Percentiles rank a stretch among this genome's conserved stretches.
Evolutionary conservation across 2,888 invertebrate genomes (phyloP).

Genomic region (Bombylius major): DNA sequence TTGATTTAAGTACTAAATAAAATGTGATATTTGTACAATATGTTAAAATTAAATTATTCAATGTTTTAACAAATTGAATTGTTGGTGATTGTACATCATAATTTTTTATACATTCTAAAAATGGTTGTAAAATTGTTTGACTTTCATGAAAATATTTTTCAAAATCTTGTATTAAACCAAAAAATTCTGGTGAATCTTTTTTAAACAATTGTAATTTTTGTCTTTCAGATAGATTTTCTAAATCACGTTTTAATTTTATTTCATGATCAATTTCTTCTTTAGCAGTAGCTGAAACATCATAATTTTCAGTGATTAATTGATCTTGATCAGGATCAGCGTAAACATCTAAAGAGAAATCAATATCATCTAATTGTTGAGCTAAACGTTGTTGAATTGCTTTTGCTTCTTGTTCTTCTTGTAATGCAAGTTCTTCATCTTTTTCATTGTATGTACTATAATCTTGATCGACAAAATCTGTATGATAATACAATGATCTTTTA

Average conservation of each 20-base stretch:
- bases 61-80: conserved; percentile 56
- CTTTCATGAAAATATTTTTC: conserved; percentile 56
- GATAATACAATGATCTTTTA: conserved; percentile 64
- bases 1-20: conserved; percentile 72
- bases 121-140: conserved; percentile 52
- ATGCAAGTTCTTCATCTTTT: conserved; percentile 56
- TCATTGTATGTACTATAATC: conserved; percentile 48
- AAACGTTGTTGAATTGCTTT: conserved; percentile 64
- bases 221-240: conserved; percentile 58
- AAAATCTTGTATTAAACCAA: conserved; percentile 64
- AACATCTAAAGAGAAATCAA: conserved; percentile 56
- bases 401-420: conserved; percentile 74
- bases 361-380: conserved; percentile 63
- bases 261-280: conserved; percentile 21
- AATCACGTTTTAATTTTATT: conserved; percentile 58
- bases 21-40: conserved; percentile 79
- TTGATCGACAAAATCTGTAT: conserved; percentile 79
- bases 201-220: conserved; percentile 65
- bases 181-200: conserved; percentile 80
- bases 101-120: conserved; percentile 48
- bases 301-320: not conserved
- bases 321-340: conserved; percentile 28
- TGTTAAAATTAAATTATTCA: conserved; percentile 57
- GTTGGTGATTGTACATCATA: conserved; percentile 52
- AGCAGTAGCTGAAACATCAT: conserved; percentile 20